Conservation (phyloP, 2,113 vertebrate species). For the Cynopterus brachyotis region DNA sequence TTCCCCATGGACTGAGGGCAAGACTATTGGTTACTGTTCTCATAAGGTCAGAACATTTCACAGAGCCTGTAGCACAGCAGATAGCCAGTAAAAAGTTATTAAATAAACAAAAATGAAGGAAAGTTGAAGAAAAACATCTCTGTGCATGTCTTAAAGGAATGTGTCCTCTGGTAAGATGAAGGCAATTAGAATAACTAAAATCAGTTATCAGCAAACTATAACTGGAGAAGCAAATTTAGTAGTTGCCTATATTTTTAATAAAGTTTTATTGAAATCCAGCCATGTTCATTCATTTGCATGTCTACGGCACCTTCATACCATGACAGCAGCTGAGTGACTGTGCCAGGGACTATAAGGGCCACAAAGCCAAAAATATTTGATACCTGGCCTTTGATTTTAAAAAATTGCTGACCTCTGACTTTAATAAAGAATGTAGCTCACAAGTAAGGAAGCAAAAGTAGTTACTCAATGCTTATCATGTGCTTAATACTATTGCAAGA, state of each 20-base stretch:
- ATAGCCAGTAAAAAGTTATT: not conserved
- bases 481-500: not conserved
- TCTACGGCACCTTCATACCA: not conserved
- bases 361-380: not conserved
- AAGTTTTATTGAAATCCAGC: not conserved
- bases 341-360: not conserved
- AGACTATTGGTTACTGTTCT: not conserved
- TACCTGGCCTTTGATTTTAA: not conserved
- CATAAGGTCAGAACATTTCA: not conserved
- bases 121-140: not conserved
- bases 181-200: not conserved
- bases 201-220: not conserved
- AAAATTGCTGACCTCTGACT: not conserved
- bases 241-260: not conserved
- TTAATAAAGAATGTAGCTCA: not conserved
- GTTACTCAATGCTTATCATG: not conserved
- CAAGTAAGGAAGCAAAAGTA: not conserved
- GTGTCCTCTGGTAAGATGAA: not conserved
- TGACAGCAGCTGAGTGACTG: not conserved
- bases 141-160: not conserved
- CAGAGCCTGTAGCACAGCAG: not conserved
- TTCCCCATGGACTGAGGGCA: not conserved
- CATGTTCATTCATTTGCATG: not conserved
- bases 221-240: not conserved
- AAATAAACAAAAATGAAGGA: not conserved